phyloP scores from a whole-genome alignment of 2,113 vertebrate species.

The Thunnus maccoyii region DNA sequence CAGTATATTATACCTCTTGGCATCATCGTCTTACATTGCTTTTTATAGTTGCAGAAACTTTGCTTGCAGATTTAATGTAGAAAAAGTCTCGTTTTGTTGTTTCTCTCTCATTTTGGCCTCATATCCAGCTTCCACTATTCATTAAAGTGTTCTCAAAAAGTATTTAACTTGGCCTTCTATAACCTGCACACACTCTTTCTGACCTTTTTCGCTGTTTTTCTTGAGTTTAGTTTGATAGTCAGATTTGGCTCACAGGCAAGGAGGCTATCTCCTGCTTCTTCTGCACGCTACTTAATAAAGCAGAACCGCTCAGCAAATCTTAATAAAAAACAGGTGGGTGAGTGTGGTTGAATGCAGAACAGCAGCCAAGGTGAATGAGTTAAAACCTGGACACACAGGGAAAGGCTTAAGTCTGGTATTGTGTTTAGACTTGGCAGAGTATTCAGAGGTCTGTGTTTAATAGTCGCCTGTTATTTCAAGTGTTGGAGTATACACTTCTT shows the following conservation, averaged over 20 bases:
- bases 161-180: not conserved
- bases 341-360: not conserved
- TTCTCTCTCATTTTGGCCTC: not conserved
- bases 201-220: not conserved
- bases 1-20: not conserved
- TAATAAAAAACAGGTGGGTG: not conserved
- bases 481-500: not conserved
- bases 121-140: slow-evolving; percentile 1
- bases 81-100: not conserved
- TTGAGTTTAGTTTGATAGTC: not conserved
- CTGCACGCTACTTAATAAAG: not conserved
- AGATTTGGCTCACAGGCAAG: slow-evolving; percentile 9
- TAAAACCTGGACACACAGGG: not conserved
- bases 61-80: no score
- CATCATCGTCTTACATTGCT: not conserved
- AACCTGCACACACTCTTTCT: not conserved
- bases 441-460: slow-evolving; percentile 16
- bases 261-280: not conserved
- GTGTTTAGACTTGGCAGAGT: slow-evolving; percentile 16
- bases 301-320: not conserved
- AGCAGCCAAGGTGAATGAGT: not conserved
- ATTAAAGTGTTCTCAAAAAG: slow-evolving; percentile 14
- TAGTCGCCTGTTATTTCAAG: not conserved
- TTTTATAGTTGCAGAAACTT: not conserved
- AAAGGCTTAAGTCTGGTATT: not conserved